phyloP scores from a whole-genome alignment of 2,113 vertebrate species.

The Erpornis zantholeuca region DNA sequence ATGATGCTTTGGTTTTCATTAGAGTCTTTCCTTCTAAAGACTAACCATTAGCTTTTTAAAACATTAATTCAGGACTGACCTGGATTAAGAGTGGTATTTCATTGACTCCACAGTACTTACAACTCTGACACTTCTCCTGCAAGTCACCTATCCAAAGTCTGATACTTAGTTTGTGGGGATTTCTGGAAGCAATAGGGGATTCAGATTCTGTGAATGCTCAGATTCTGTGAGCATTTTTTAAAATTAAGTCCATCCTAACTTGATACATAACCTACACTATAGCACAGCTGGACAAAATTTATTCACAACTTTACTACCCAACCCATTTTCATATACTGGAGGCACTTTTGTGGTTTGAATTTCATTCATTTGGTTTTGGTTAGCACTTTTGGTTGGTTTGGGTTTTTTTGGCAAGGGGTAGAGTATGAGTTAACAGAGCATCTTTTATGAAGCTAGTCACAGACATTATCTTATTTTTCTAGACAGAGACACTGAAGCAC shows the following conservation, averaged over 20 bases:
- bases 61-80: background rate
- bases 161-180: background rate
- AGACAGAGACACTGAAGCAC: background rate
- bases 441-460: background rate
- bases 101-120: background rate
- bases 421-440: background rate
- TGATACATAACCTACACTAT: background rate
- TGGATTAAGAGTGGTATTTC: background rate
- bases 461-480: background rate
- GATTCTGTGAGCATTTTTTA: background rate
- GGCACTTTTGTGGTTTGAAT: background rate
- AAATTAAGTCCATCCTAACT: background rate
- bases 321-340: background rate
- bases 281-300: background rate
- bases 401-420: rapidly evolving
- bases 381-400: background rate
- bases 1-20: background rate
- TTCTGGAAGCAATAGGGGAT: constrained; percentile 28
- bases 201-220: too few species aligned
- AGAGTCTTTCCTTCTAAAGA: background rate
- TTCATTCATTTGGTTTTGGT: background rate
- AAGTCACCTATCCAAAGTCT: background rate
- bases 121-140: background rate
- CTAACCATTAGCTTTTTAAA: background rate
- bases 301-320: background rate